These are phyloP conservation scores for Dryoscopus gambensis DNA, from an alignment of 2,113 vertebrate species.

Conservation along the genomic window DNA sequence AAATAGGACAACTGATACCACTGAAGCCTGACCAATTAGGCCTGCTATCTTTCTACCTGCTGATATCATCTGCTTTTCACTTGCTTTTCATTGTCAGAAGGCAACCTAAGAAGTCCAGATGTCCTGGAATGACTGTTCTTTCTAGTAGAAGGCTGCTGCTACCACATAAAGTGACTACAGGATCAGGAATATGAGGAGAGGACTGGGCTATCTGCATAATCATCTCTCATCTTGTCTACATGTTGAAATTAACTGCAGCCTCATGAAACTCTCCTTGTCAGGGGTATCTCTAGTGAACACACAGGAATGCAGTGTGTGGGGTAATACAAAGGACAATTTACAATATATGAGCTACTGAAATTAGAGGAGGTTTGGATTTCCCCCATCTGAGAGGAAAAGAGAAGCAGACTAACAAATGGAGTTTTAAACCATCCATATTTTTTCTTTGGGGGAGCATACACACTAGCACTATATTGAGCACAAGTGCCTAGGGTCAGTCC, in stretches of 20 bases:
- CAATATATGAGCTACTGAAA: not conserved
- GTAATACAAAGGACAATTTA: not conserved
- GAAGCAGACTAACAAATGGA: not conserved
- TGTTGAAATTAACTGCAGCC: not conserved
- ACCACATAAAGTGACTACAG: not conserved
- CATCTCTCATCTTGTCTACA: not conserved
- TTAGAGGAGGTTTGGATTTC: not conserved
- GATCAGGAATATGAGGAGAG: not conserved
- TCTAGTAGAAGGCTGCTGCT: not conserved
- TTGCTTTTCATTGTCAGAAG: not conserved
- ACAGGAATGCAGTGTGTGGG: not conserved
- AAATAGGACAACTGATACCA: not conserved
- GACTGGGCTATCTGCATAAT: accelerated
- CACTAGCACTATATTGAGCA: not conserved
- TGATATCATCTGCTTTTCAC: not conserved
- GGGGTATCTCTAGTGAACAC: not conserved
- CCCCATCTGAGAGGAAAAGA: not conserved
- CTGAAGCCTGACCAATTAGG: not conserved
- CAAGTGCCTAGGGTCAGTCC: not conserved
- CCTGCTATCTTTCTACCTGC: not conserved
- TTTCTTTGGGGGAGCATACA: not conserved
- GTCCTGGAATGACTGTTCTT: not conserved
- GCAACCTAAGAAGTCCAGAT: not conserved
- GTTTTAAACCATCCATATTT: not conserved
- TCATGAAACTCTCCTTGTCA: not conserved